A percentile compares a stretch with the other conserved stretches of the same genome.
phyloP scores from a whole-genome alignment of 2,888 invertebrate species.

The Troides oblongomaculatus region DNA sequence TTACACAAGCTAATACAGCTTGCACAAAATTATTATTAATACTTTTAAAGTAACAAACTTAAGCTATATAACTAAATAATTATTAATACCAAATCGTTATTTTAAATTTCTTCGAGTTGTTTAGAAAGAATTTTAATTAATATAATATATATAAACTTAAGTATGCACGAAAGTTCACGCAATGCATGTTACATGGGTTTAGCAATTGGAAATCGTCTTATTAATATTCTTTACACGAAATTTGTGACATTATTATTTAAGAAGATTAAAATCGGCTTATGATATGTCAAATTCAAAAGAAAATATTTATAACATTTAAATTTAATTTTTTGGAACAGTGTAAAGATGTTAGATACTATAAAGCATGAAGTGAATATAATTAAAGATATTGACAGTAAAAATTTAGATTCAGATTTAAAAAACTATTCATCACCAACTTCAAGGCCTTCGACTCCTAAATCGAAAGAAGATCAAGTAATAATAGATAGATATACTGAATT shows the following conservation, averaged over 20 bases:
- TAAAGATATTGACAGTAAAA: slow-evolving; percentile 41
- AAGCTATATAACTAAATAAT: too few species aligned
- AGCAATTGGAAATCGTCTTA: neutral
- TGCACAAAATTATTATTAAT: neutral
- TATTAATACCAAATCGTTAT: too few species aligned
- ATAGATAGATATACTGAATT: slow-evolving; percentile 62
- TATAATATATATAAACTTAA: neutral
- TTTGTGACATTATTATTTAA: slow-evolving; percentile 11
- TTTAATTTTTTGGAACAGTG: neutral
- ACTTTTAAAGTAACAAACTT: too few species aligned
- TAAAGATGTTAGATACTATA: slow-evolving; percentile 21
- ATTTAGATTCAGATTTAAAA: slow-evolving; percentile 42
- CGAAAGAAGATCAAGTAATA: slow-evolving; percentile 53
- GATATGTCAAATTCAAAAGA: slow-evolving; percentile 21
- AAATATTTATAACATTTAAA: neutral
- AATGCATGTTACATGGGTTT: neutral
- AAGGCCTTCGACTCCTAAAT: slow-evolving; percentile 49
- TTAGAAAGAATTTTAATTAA: too few species aligned
- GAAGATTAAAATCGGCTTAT: slow-evolving; percentile 35
- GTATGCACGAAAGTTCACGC: neutral
- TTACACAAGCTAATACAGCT: neutral
- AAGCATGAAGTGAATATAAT: slow-evolving; percentile 41
- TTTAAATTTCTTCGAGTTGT: too few species aligned
- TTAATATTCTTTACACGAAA: neutral
- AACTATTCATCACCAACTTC: slow-evolving; percentile 39